Evolutionary conservation across 2,888 invertebrate species (phyloP).

Genomic region (Phyllotreta striolata): DNA sequence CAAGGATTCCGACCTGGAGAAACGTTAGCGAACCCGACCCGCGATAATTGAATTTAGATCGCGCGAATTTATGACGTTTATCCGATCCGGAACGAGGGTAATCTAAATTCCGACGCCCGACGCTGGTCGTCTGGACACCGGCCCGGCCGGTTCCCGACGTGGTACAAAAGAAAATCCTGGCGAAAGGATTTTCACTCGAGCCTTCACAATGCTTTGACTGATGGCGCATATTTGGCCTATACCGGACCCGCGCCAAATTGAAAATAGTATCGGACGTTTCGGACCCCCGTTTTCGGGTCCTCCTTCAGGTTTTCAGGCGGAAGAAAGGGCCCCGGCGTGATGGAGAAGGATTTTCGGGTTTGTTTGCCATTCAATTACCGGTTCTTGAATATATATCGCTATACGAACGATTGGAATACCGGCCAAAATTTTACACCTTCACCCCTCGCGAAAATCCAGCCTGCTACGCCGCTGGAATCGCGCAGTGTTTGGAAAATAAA

Average conservation of each 20-base stretch:
- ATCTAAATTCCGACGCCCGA: constrained; percentile 19
- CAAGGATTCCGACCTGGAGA: too few relatives aligned
- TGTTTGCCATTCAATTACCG: too few relatives aligned
- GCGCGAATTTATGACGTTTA: constrained; percentile 26
- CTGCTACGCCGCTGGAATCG: too few relatives aligned
- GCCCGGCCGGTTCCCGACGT: constrained; percentile 18
- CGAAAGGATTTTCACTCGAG: constrained; percentile 37
- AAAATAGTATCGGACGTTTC: constrained; percentile 41
- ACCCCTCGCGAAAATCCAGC: too few relatives aligned
- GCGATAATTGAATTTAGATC: constrained; percentile 28
- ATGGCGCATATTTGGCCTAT: constrained; percentile 41
- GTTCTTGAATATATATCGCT: too few relatives aligned
- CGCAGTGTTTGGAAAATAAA: too few relatives aligned
- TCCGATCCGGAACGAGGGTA: constrained; percentile 22
- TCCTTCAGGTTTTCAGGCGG: too few relatives aligned
- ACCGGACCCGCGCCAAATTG: constrained; percentile 32
- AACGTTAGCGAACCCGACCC: constrained; percentile 9
- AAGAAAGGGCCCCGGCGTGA: too few relatives aligned
- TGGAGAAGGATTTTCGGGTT: too few relatives aligned
- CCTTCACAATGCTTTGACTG: constrained; percentile 44
- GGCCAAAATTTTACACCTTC: too few relatives aligned
- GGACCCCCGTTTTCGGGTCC: too few relatives aligned
- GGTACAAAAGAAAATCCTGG: constrained; percentile 26
- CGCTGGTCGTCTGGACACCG: constrained; percentile 18
- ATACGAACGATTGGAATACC: too few relatives aligned